These are phyloP conservation scores for Corythornis madagascariensis DNA, from an alignment of 2,113 vertebrate species.

Conservation along the genomic window DNA sequence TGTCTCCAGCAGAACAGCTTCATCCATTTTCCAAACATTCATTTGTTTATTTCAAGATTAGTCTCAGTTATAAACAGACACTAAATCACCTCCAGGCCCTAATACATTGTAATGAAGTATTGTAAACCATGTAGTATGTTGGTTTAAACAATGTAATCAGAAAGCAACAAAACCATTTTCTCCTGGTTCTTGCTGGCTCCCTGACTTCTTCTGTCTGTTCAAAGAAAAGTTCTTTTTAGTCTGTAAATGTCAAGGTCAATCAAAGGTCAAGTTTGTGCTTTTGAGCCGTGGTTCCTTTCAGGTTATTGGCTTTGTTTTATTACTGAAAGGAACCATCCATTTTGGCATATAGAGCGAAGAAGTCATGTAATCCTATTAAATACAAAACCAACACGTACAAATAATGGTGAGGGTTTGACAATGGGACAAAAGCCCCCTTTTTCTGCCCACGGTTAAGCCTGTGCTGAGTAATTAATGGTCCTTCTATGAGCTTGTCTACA, in stretches of 20 bases:
- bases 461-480: constrained; percentile 50
- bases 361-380: constrained; percentile 71
- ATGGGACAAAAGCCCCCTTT: constrained; percentile 48
- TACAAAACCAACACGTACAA: constrained; percentile 72
- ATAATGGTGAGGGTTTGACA: constrained; percentile 66
- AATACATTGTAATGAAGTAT: constrained; percentile 76
- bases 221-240: constrained; percentile 59
- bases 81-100: constrained; percentile 71
- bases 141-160: constrained; percentile 79
- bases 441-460: constrained; percentile 34
- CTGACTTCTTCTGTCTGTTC: constrained; percentile 68
- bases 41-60: constrained; percentile 76
- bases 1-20: constrained; percentile 59
- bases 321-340: constrained; percentile 75
- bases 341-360: constrained; percentile 70
- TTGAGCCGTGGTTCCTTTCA: constrained; percentile 69
- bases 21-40: constrained; percentile 72
- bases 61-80: constrained; percentile 75
- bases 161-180: constrained; percentile 75
- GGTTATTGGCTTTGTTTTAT: constrained; percentile 76
- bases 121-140: constrained; percentile 77
- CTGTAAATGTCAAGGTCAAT: constrained; percentile 74
- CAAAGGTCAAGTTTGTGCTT: constrained; percentile 72
- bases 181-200: constrained; percentile 48
- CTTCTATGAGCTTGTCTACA: constrained; percentile 8